Conservation (phyloP, 1,140 invertebrate species). For the Atta cephalotes region DNA sequence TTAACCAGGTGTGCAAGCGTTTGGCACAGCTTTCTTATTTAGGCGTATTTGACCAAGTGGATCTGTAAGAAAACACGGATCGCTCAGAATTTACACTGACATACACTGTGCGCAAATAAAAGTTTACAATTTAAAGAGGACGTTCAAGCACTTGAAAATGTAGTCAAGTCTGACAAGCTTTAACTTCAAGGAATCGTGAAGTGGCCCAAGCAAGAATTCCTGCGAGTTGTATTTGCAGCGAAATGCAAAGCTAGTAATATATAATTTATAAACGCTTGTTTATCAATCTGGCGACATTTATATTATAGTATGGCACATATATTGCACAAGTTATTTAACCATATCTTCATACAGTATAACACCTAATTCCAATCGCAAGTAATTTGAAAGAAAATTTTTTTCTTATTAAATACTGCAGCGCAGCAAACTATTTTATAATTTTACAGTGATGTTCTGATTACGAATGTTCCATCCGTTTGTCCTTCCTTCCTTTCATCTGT, state of each 20-base stretch:
- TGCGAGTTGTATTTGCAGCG: slow-evolving; percentile 10
- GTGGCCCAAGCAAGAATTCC: slow-evolving; percentile 18
- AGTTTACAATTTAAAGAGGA: slow-evolving; percentile 22
- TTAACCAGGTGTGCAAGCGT: slow-evolving; percentile 44
- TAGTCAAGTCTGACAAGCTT: slow-evolving; percentile 21
- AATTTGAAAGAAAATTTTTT: background rate
- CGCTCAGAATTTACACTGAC: slow-evolving; percentile 44
- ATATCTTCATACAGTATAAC: background rate
- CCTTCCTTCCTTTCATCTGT: too few species aligned
- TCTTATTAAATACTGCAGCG: too few species aligned
- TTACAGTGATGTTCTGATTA: too few species aligned
- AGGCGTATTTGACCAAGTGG: slow-evolving; percentile 35
- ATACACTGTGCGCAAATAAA: slow-evolving; percentile 58
- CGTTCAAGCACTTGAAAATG: slow-evolving; percentile 23
- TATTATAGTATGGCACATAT: background rate
- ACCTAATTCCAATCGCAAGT: background rate
- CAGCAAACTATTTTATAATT: too few species aligned
- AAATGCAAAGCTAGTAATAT: slow-evolving; percentile 35
- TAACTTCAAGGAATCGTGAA: slow-evolving; percentile 39
- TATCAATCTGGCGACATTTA: slow-evolving; percentile 19
- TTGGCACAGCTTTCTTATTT: slow-evolving; percentile 47
- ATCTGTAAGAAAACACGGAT: slow-evolving; percentile 37
- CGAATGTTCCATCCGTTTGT: too few species aligned
- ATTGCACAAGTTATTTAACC: background rate
- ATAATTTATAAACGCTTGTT: slow-evolving; percentile 33